Conservation (phyloP, 2,113 vertebrate species). For the Malaclemys terrapin region DNA sequence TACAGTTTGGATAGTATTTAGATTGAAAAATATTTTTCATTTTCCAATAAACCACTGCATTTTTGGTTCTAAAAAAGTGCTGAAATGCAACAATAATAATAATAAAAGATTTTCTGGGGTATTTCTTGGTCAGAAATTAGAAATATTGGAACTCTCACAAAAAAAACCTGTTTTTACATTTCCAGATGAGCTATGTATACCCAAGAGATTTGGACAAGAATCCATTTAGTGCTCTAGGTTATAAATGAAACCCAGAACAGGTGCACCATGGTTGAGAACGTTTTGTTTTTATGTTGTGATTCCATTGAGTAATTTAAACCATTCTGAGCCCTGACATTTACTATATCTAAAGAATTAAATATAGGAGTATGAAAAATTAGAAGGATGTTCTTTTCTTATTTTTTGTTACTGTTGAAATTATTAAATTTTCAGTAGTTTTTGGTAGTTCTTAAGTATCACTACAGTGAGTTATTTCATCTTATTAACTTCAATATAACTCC, state of each 20-base stretch:
- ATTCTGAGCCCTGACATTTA: background rate
- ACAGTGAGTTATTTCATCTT: accelerated
- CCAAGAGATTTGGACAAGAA: background rate
- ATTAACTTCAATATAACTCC: background rate
- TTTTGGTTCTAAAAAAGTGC: background rate
- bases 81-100: background rate
- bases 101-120: background rate
- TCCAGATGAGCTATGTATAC: background rate
- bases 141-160: background rate
- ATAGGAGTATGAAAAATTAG: background rate
- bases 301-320: background rate
- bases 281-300: background rate
- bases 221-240: background rate
- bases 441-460: background rate
- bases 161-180: background rate
- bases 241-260: background rate
- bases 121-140: background rate
- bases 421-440: background rate
- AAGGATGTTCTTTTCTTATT: background rate
- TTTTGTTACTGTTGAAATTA: background rate
- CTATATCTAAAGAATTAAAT: background rate
- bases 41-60: background rate
- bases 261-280: background rate
- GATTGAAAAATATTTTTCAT: background rate
- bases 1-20: background rate